Evolutionary conservation across 2,888 invertebrate genomes (phyloP), one percentile per base, ranked within the genome.

Genomic region (Ypsolopha sequella): DNA sequence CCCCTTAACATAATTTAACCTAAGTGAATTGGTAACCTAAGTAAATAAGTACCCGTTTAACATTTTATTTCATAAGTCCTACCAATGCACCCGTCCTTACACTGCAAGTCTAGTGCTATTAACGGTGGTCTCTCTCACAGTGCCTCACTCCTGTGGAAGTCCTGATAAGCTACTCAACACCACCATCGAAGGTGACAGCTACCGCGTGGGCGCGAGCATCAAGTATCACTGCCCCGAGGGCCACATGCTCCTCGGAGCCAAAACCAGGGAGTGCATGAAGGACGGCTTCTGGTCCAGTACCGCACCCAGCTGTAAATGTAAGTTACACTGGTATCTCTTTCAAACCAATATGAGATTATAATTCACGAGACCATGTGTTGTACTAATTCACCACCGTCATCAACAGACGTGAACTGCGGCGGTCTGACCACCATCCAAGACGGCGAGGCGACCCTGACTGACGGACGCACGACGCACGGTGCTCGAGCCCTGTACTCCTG

Each of bases 251-350:
- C 71, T 93, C 7, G 96, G 96, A 36, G 88, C 90, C 57, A 80
- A 80, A 52, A 89, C 79, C 41, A 88, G 96, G 61, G 88, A 88
- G 39, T 96, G 96, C 71, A 89, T 89, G 50, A 70, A 77, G 8
- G 91, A 91, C 63, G 96, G 96, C 1, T 92, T 93, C 66, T 97
- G 96, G 96, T 93, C 92, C 39, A 94, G 93, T 2, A 69, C 79
- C 1, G 91, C 96, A 0, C 96, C 96, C 1, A 89, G 90, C 52
- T 97, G 96, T 74, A 94, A 93, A 91, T 96, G 96, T 96, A 87
- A 90, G 91, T 78, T 44, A 39, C 9, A 39, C 11, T 39, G 10
- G 9, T 39, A 39, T 39, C 9, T 7, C 1, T 10, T 39, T n/a
- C 10, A 11, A n/a, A 39, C 9, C 8, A 7, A 39, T 8, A 39